Evolutionary conservation across 2,888 invertebrate genomes (phyloP).

Genomic region (Leucophenga maculata): DNA sequence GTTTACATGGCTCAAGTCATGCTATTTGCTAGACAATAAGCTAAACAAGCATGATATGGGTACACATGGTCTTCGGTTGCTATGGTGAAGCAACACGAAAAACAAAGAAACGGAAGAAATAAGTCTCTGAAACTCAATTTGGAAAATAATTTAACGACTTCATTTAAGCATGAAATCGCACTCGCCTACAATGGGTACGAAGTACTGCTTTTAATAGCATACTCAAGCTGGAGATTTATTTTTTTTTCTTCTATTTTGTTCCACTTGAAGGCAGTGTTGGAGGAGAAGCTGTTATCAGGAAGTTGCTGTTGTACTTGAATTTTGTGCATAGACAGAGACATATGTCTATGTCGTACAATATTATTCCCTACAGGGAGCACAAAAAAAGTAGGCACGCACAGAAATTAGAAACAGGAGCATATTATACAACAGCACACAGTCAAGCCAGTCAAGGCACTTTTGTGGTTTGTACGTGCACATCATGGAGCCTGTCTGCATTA

Average conservation of each 20-base stretch:
- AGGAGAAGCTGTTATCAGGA: slow-evolving; percentile 10
- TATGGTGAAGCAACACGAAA: too few relatives aligned
- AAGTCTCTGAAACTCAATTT: slow-evolving; percentile 53
- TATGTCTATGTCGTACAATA: too few relatives aligned
- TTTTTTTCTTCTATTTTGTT: too few relatives aligned
- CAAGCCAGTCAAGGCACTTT: slow-evolving; percentile 4
- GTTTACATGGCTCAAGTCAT: slow-evolving; percentile 6
- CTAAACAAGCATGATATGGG: too few relatives aligned
- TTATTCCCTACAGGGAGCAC: too few relatives aligned
- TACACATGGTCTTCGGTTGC: too few relatives aligned
- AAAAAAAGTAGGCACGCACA: too few relatives aligned
- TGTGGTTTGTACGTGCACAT: slow-evolving; percentile 21
- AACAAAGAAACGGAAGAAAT: too few relatives aligned
- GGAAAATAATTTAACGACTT: slow-evolving; percentile 66
- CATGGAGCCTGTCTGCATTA: slow-evolving; percentile 53
- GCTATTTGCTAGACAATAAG: too few relatives aligned
- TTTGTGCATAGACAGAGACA: not conserved
- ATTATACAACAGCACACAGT: not conserved
- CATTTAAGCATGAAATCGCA: slow-evolving; percentile 65
- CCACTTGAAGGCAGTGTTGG: slow-evolving; percentile 14
- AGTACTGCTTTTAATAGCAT: not conserved
- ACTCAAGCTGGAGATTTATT: too few relatives aligned
- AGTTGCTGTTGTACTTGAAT: slow-evolving; percentile 33
- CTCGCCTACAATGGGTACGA: slow-evolving; percentile 38
- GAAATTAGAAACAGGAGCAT: not conserved